Base-by-base conservation (phyloP, 2,797 vertebrate genomes). In the Rhabdomys pumilio region DNA sequence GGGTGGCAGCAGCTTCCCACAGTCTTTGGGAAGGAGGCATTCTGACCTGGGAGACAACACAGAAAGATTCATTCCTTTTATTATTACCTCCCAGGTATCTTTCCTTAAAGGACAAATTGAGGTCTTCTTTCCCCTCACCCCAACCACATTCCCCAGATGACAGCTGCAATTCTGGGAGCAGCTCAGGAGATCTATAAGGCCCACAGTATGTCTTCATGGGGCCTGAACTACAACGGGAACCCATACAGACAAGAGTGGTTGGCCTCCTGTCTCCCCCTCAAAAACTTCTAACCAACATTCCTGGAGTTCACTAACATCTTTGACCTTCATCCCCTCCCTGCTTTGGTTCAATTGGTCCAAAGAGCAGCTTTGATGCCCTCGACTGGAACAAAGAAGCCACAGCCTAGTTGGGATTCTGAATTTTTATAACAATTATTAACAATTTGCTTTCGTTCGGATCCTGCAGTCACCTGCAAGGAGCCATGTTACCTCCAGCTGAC, bases 401-500 rank as follows among this genome's bases (percentile, higher is more conserved):
- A 31, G 63, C 14, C 44, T 41, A 7, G 34, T 4, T 53, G 50
- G 44, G 38, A 72, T 34, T 89, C 59, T 41, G 83, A 72, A 59
- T 61, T 87, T 96, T 91, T 65, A 13, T 38, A 84, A 82, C 41
- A 72, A 92, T 82, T 19, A 80, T 77, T 84, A 95, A 95, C 69
- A 81, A 95, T 81, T 41, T 19, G 20, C 10, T 73, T 76, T 77
- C 79, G 83, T 80, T 93, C 69, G 65, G 82, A 92, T 47, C 92
- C 89, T 50, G 11, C 67, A 44, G 82, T 96, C 95, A 96, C 96
- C 95, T 97, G 84, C 88, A 65, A 89, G 26, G 69, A 94, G 92
- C 61, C n/a, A 4, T 9, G 76, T 96, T 95, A 97, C 95, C 97
- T 97, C 89, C 72, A 26, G 86, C 91, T 96, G 96, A 97, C 93